Conservation (phyloP, 2,797 vertebrate species). For the Microchirus variegatus region DNA sequence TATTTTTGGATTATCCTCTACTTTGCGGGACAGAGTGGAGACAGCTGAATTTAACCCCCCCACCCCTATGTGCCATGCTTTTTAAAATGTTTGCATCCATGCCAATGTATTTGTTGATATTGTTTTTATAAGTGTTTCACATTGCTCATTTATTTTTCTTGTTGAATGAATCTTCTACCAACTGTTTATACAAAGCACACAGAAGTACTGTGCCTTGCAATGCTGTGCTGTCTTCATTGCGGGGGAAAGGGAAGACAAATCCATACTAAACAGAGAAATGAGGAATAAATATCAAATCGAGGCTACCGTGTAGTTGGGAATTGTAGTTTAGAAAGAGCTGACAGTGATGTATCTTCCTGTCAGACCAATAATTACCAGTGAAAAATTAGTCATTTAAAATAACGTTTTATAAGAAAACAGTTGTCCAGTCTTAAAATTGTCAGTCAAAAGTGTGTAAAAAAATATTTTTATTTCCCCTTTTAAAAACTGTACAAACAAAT, state of each 20-base stretch:
- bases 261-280: not conserved
- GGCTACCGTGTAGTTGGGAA: not conserved
- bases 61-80: not conserved
- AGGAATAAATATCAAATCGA: not conserved
- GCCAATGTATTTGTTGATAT: not conserved
- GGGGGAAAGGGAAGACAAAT: conserved; percentile 18
- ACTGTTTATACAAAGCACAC: conserved; percentile 38
- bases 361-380: too few relatives aligned
- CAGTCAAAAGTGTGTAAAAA: too few relatives aligned
- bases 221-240: not conserved
- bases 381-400: too few relatives aligned
- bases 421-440: too few relatives aligned
- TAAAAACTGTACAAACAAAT: too few relatives aligned
- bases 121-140: not conserved
- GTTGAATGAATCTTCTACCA: not conserved
- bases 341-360: too few relatives aligned
- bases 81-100: conserved; percentile 10
- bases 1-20: conserved; percentile 20
- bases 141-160: conserved; percentile 7
- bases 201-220: conserved; percentile 16
- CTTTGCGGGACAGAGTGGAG: conserved; percentile 72
- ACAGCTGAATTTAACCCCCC: conserved; percentile 1
- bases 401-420: too few relatives aligned
- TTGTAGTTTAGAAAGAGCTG: not conserved
- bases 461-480: too few relatives aligned